Percentiles rank a stretch among this genome's conserved stretches.
Evolutionary conservation across 2,797 vertebrate species (phyloP).

Genomic region (Sebastes goodei): DNA sequence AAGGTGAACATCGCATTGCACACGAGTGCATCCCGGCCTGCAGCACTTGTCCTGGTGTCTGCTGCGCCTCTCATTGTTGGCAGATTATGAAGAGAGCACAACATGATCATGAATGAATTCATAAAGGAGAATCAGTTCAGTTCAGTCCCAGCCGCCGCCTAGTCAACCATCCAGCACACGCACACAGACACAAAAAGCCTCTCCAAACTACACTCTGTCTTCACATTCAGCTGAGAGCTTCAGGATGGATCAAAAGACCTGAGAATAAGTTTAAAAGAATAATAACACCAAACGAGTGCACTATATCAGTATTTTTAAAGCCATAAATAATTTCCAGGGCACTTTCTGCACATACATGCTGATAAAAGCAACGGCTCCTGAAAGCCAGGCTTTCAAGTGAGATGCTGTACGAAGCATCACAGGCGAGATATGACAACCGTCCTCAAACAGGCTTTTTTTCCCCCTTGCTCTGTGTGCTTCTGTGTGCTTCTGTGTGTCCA

Average conservation of each 20-base stretch:
- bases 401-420: slow-evolving; percentile 54
- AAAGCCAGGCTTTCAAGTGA: slow-evolving; percentile 72
- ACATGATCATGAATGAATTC: slow-evolving; percentile 50
- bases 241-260: slow-evolving; percentile 56
- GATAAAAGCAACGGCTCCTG: slow-evolving; percentile 75
- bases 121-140: slow-evolving; percentile 44
- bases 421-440: slow-evolving; percentile 74
- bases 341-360: slow-evolving; percentile 77
- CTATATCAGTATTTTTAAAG: slow-evolving; percentile 79
- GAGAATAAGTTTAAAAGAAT: slow-evolving; percentile 69
- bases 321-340: slow-evolving; percentile 78
- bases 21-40: slow-evolving; percentile 21
- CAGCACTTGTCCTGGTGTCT: slow-evolving; percentile 25
- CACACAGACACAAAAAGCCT: slow-evolving; percentile 9
- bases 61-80: slow-evolving; percentile 2
- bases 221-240: slow-evolving; percentile 56
- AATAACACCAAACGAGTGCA: slow-evolving; percentile 64
- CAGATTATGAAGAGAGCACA: slow-evolving; percentile 31
- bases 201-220: slow-evolving; percentile 32
- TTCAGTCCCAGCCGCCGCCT: slow-evolving; percentile 22
- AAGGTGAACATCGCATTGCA: slow-evolving; percentile 20
- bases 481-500: slow-evolving; percentile 6
- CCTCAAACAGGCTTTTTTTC: slow-evolving; percentile 65
- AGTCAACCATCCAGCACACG: slow-evolving; percentile 22
- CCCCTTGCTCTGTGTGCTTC: background rate